Evolutionary conservation across 2,797 vertebrate genomes (phyloP), one percentile per base, ranked within the genome.

Genomic region (Gorsachius magnificus): DNA sequence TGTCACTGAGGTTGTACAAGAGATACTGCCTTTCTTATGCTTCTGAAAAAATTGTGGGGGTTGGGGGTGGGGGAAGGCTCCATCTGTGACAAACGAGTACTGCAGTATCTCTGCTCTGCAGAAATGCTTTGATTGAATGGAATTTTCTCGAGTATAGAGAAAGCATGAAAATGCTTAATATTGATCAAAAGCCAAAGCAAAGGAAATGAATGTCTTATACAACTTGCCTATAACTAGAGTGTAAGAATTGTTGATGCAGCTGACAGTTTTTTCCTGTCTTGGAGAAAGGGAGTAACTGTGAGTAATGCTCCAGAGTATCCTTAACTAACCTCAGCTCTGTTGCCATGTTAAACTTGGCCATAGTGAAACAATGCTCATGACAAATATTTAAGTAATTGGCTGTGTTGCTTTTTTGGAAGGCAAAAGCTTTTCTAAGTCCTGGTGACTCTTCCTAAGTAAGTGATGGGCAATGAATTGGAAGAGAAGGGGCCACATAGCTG

Each of bases 341-440:
- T 95, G 95, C 96, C 83, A 80, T 92, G 90, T 93, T 92, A 70
- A 91, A 92, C 93, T 92, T 95, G 74, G 92, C 92, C 33, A 14
- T 87, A 45, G 57, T 54, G 83, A 89, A 96, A 94, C 95, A 95
- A 91, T 90, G 85, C 65, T 94, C 53, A 41, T 94, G 91, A 94
- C 92, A 87, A 92, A 85, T 91, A 95, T 13, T 95, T 31, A 72
- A 91, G 81, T 83, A 90, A 92, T 83, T 66, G 88, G 78, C 90
- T 78, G 66, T 86, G 76, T 85, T 91, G 69, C 56, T 85, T 83
- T 90, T 93, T 86, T 95, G 95, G 94, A 95, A 93, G 91, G 85
- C 28, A 0, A 61, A 80, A 95, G 77, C 68, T 93, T 93, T 94
- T 90, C 28, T 46, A 3, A 94, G 71, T 93, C 36, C 48, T 71